Evolutionary conservation across 2,797 vertebrate species (phyloP), one percentile per base, ranked within the genome.

Genomic region (Bradypodion pumilum): DNA sequence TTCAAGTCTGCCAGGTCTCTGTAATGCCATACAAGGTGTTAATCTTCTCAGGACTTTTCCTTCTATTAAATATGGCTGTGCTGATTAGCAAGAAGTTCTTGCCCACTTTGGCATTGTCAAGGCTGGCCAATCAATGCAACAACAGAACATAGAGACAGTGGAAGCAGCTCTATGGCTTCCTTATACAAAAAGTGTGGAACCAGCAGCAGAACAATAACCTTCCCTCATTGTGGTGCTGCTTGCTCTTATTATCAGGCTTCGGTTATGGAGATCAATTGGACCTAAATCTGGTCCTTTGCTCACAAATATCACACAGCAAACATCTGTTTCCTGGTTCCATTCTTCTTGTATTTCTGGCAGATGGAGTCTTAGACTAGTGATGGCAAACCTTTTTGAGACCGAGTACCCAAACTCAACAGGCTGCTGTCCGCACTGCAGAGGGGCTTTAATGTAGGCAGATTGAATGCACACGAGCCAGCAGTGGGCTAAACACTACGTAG

Each of bases 21-120:
- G 3, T 29, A 44, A 72, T 72, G 75, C 66, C 75, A 15, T 3
- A 37, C 52, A 72, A 84, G 75, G 75, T 84, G 75, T 78, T 84
- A 78, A 78, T 78, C 75, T 78, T 29, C 49, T 59, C 74, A 2
- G 44, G 74, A 35, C 23, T 19, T 77, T 77, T 32, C 25, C n/a
- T 63, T 62, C 75, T n/a, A 70, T 60, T 46, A 60, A 62, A 84
- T 8, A 49, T 13, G 42, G 56, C 66, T 23, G 23, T 15, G 5
- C 19, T 12, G 37, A 56, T 5, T 7, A 32, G 42, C 52, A 27
- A 29, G 56, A n/a, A 6, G 12, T 59, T 76, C 37, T 42, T 70
- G 32, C 49, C 27, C 46, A 5, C 7, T 16, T 25, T 40, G 35
- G 44, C 60, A 52, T 27, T 25, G 37, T 8, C 46, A 16, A 32